Evolutionary conservation across 2,113 vertebrate genomes (phyloP).

Genomic region (Geothlypis trichas): DNA sequence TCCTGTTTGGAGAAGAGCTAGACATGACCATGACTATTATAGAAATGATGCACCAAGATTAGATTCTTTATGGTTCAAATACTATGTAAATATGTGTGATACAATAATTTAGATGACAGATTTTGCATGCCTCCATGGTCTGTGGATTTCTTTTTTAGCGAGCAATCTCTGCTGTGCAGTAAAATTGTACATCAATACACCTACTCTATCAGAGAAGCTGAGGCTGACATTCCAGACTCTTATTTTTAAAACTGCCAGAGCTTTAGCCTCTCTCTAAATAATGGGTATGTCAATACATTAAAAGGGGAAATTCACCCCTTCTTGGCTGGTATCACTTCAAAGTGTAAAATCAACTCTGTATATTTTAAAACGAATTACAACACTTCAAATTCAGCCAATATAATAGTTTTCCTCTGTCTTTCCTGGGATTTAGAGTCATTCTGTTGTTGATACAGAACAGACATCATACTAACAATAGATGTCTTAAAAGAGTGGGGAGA

Average conservation of each 20-base stretch:
- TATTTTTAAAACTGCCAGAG: constrained; percentile 16
- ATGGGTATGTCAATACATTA: neutral
- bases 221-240: constrained; percentile 6
- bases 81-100: neutral
- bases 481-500: neutral
- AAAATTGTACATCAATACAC: constrained; percentile 16
- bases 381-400: neutral
- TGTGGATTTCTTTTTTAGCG: neutral
- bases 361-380: neutral
- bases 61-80: neutral
- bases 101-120: neutral
- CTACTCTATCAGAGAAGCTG: neutral
- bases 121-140: neutral
- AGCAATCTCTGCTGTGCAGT: neutral
- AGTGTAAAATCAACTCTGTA: neutral
- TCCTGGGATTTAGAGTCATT: neutral
- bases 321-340: neutral
- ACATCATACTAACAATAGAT: constrained; percentile 27
- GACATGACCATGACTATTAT: neutral
- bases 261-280: neutral
- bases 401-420: neutral
- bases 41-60: neutral
- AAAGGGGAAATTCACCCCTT: neutral
- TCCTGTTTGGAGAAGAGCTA: neutral
- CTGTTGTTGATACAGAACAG: constrained; percentile 14